phyloP scores from a whole-genome alignment of 2,113 vertebrate genomes.

The Poecile atricapillus region DNA sequence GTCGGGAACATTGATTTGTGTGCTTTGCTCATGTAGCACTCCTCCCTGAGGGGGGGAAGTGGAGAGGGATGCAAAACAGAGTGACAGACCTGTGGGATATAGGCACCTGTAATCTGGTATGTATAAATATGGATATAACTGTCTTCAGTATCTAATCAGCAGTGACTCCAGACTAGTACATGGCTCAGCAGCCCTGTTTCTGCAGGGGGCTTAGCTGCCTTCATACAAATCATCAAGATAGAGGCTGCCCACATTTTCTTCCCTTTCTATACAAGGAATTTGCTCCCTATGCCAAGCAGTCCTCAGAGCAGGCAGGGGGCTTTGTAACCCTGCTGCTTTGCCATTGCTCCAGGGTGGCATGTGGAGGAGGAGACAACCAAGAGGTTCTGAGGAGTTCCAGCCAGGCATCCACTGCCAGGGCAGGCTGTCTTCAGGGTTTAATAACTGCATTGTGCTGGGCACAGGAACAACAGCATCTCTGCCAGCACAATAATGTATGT shows the following conservation, averaged over 20 bases:
- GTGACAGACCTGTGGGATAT: rapidly evolving
- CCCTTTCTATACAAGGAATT: not conserved
- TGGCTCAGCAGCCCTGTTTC: not conserved
- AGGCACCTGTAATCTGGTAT: not conserved
- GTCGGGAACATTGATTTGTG: not conserved
- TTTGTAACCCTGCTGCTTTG: not conserved
- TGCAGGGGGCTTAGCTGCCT: not conserved
- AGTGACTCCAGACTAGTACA: not conserved
- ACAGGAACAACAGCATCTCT: not conserved
- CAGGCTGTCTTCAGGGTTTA: not conserved
- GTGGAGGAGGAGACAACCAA: not conserved
- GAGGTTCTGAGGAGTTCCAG: not conserved
- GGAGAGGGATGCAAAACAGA: not conserved
- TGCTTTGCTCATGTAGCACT: not conserved
- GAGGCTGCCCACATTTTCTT: not conserved
- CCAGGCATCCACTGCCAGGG: not conserved
- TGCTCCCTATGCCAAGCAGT: not conserved
- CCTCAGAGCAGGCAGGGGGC: not conserved
- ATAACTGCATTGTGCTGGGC: not conserved
- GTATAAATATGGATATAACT: not conserved
- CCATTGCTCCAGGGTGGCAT: not conserved
- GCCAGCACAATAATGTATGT: not conserved
- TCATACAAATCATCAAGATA: not conserved
- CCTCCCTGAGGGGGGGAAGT: not conserved
- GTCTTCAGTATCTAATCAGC: not conserved